Evolutionary conservation across 1,140 invertebrate species (phyloP).

Genomic region (Phenacoccus solenopsis): DNA sequence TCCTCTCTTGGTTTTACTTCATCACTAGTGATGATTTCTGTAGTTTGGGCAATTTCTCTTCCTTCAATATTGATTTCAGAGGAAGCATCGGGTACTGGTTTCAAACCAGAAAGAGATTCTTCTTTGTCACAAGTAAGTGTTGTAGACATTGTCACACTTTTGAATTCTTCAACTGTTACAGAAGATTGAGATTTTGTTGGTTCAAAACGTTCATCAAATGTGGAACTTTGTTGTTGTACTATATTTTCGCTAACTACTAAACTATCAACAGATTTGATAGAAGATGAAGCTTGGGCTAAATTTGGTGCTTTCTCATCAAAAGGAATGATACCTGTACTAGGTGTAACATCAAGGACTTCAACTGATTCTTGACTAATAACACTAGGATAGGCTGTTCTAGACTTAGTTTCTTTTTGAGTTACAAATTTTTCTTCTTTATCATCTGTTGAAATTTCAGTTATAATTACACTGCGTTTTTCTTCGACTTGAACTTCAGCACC

Average conservation of each 20-base stretch:
- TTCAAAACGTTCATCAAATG: conserved; percentile 20
- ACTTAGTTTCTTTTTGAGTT: conserved; percentile 27
- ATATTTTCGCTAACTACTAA: background rate
- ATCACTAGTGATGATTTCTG: conserved; percentile 34
- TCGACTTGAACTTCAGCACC: conserved; percentile 25
- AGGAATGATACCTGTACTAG: background rate
- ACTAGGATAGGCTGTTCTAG: conserved; percentile 31
- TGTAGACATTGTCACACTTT: conserved; percentile 26
- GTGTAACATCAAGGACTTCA: background rate
- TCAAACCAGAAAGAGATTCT: conserved; percentile 31
- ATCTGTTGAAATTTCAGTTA: conserved; percentile 32
- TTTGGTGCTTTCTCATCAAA: background rate
- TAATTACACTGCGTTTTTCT: conserved; percentile 27
- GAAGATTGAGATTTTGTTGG: conserved; percentile 24
- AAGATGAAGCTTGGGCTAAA: background rate
- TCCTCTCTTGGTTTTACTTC: background rate
- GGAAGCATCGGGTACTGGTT: conserved; percentile 21
- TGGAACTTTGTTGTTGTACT: background rate
- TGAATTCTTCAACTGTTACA: conserved; percentile 24
- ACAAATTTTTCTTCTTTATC: conserved; percentile 32
- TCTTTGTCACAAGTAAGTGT: conserved; percentile 31
- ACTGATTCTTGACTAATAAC: background rate
- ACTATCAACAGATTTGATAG: conserved; percentile 4
- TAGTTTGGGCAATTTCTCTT: conserved; percentile 39
- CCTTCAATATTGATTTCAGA: conserved; percentile 35